Evolutionary conservation across 2,797 vertebrate genomes (phyloP), one percentile per base, ranked within the genome.

Genomic region (Xenopus petersii): DNA sequence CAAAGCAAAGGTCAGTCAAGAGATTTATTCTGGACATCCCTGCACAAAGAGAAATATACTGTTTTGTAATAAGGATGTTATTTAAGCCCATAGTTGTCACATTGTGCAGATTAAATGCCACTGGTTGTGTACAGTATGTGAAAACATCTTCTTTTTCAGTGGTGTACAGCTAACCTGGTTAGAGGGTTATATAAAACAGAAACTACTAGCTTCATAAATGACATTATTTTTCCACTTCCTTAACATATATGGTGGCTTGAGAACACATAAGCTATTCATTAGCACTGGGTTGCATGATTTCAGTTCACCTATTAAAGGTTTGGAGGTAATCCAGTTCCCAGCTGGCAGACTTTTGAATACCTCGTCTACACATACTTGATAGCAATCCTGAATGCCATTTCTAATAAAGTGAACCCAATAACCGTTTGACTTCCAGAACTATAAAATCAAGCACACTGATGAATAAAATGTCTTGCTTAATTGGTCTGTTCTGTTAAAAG

Each of bases 261-360:
- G 66, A 69, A 75, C 73, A 75, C 66, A 69, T 47, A 69, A 30
- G 12, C 66, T 42, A 75, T 75, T 75, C 66, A 75, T 75, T 62
- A 61, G 51, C 46, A 63, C 17, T 42, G 30, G 8, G 13, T 16
- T 63, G 66, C 66, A 63, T 75, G 73, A 61, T 62, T 68, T 63
- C 48, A 63, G 36, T 46, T 64, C 33, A 67, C 66, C 58, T 51
- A 42, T 16, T 68, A 51, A 68, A 69, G 46, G 59, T 46, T 69
- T 75, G 65, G 65, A 59, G 17, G 10, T 51, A 8, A 46, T 68
- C 65, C 73, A 75, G 47, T n/a, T 17, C 58, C n/a, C 58, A 46
- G 65, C 47, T 48, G 47, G 59, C 30, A 13, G n/a, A 48, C 33
- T 75, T 69, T 21, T 63, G 58, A 75, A 69, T 64, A 30, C 36